Evolutionary conservation across 2,113 vertebrate species (phyloP).

Genomic region (Ictalurus furcatus): DNA sequence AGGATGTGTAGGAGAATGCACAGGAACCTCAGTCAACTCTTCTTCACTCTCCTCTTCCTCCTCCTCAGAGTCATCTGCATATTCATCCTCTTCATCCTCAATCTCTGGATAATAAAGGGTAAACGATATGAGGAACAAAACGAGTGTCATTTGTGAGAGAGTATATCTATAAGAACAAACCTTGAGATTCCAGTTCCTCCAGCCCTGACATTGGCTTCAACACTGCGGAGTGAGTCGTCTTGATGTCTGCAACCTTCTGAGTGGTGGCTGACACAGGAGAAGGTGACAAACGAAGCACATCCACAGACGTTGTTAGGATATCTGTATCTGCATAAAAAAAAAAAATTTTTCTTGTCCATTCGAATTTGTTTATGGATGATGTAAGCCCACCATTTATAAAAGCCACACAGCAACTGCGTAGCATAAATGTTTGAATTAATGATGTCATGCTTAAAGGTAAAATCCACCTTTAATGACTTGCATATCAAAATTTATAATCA

Average conservation of each 20-base stretch:
- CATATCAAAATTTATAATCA: neutral
- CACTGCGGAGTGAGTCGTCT: conserved; percentile 55
- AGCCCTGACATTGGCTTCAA: conserved; percentile 63
- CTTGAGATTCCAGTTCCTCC: conserved; percentile 84
- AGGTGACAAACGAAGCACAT: conserved; percentile 36
- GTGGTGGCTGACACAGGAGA: conserved; percentile 48
- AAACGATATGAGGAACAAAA: neutral
- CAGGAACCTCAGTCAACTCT: conserved; percentile 76
- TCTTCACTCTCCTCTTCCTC: conserved; percentile 85
- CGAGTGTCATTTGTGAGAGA: neutral
- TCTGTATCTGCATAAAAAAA: conserved; percentile 18
- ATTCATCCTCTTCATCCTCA: conserved; percentile 87
- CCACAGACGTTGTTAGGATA: conserved; percentile 47
- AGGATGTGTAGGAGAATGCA: conserved; percentile 73
- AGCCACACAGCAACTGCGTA: neutral
- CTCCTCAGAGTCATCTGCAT: conserved; percentile 82
- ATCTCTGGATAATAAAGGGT: conserved; percentile 67
- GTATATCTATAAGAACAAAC: conserved; percentile 63
- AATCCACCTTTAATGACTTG: neutral
- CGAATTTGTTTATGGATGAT: neutral
- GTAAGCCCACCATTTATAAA: neutral
- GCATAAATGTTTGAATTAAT: neutral
- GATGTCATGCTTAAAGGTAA: neutral
- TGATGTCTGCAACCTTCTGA: conserved; percentile 55
- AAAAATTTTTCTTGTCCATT: neutral